A percentile compares a stretch with the other conserved stretches of the same genome.
phyloP scores from a whole-genome alignment of 2,797 vertebrate genomes.

The Leptodactylus fallax region DNA sequence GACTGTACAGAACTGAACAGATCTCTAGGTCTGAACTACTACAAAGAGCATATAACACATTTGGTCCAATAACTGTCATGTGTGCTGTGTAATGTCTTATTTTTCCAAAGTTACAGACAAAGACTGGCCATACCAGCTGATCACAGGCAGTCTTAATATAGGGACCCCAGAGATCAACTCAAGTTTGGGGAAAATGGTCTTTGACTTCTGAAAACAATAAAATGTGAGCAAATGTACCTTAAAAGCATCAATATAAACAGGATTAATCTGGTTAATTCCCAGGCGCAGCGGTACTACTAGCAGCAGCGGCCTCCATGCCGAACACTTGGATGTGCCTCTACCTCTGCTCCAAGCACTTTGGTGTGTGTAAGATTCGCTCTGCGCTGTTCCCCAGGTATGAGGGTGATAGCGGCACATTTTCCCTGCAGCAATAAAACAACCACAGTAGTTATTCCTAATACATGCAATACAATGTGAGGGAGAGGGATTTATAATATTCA shows the following conservation, averaged over 20 bases:
- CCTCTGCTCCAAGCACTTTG: constrained; percentile 66
- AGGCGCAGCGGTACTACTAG: constrained; percentile 87
- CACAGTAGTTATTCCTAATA: neutral
- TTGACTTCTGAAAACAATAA: neutral
- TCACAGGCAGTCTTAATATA: too few species aligned
- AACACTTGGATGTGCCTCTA: constrained; percentile 63
- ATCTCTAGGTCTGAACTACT: too few species aligned
- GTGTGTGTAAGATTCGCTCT: constrained; percentile 62
- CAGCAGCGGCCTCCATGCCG: constrained; percentile 83
- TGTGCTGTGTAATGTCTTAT: too few species aligned
- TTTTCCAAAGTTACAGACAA: too few species aligned
- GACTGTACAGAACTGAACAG: too few species aligned
- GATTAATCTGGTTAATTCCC: constrained; percentile 89
- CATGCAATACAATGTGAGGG: neutral
- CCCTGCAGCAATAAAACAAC: constrained; percentile 67
- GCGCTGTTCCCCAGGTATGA: constrained; percentile 67
- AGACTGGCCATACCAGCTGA: too few species aligned
- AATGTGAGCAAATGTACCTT: constrained; percentile 75
- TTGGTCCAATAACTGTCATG: too few species aligned
- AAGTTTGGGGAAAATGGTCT: too few species aligned
- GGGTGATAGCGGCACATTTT: constrained; percentile 75
- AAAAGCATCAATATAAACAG: constrained; percentile 84
- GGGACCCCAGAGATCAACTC: too few species aligned
- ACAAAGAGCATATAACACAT: too few species aligned
- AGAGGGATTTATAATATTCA: neutral